Conservation (phyloP, 2,888 invertebrate species). For the Dioctria linearis region DNA sequence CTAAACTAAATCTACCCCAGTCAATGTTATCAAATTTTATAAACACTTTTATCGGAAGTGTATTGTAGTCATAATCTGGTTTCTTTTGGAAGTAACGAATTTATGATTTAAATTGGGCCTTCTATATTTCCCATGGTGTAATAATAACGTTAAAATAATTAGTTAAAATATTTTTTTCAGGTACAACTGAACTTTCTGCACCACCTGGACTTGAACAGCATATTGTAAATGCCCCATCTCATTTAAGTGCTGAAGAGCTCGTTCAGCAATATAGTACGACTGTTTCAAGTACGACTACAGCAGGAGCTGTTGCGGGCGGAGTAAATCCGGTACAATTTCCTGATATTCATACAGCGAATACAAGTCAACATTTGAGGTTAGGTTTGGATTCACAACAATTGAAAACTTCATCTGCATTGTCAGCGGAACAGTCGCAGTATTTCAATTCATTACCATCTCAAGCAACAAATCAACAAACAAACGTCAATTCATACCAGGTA, state of each 20-base stretch:
- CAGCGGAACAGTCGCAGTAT: conserved; percentile 78
- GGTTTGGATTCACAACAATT: conserved; percentile 71
- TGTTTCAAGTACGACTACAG: conserved; percentile 65
- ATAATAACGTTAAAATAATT: background rate
- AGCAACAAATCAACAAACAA: conserved; percentile 60
- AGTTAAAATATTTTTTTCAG: background rate
- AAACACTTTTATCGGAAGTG: too few species aligned
- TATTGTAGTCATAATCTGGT: too few species aligned
- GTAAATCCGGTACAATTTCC: conserved; percentile 65
- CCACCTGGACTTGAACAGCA: conserved; percentile 72
- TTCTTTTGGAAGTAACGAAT: too few species aligned
- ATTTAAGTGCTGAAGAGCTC: conserved; percentile 65
- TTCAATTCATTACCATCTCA: conserved; percentile 72
- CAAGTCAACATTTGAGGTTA: conserved; percentile 63
- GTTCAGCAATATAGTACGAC: conserved; percentile 65
- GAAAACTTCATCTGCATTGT: conserved; percentile 74
- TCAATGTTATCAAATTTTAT: too few species aligned
- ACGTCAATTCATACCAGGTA: conserved; percentile 58
- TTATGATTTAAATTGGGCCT: too few species aligned
- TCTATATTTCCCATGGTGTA: too few species aligned
- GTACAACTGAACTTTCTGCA: conserved; percentile 67
- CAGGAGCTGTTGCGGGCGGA: conserved; percentile 63
- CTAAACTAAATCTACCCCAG: too few species aligned
- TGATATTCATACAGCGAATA: conserved; percentile 68
- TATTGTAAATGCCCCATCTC: conserved; percentile 65